phyloP scores from a whole-genome alignment of 1,140 invertebrate genomes.

The Drosophila eugracilis region DNA sequence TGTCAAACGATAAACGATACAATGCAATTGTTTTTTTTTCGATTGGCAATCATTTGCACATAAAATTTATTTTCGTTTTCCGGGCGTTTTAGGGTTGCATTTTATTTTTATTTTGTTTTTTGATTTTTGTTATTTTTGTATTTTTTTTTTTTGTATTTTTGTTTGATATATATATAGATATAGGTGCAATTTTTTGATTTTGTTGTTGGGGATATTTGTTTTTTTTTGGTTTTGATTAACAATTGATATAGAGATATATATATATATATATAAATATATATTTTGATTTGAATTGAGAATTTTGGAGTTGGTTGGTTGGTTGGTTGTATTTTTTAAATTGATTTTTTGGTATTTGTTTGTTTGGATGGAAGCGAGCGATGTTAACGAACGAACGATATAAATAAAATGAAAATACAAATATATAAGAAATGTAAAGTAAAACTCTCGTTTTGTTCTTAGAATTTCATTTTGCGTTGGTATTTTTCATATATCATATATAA shows the following conservation, averaged over 20 bases:
- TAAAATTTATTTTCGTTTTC: constrained; percentile 16
- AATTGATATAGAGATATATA: constrained; percentile 28
- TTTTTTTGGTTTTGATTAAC: constrained; percentile 33
- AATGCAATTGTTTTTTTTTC: constrained; percentile 51
- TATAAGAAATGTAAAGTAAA: constrained; percentile 83
- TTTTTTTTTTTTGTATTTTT: constrained; percentile 21
- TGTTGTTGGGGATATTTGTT: constrained; percentile 32
- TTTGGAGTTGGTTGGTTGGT: constrained; percentile 39
- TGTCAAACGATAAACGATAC: constrained; percentile 73
- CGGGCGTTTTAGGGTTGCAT: constrained; percentile 36
- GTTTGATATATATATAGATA: no score
- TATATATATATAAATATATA: no score
- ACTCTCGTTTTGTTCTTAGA: constrained; percentile 63
- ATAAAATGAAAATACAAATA: constrained; percentile 84
- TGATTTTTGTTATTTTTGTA: constrained; percentile 12
- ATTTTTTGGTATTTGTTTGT: constrained; percentile 64
- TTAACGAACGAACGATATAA: constrained; percentile 84
- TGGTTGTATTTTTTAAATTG: constrained; percentile 46
- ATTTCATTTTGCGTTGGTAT: constrained; percentile 44
- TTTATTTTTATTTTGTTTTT: constrained; percentile 38
- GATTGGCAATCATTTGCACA: constrained; percentile 50
- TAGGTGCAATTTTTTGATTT: constrained; percentile 33
- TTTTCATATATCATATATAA: constrained; percentile 51
- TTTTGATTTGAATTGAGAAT: constrained; percentile 43
- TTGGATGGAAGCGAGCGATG: constrained; percentile 84